Evolutionary conservation across 2,797 vertebrate species (phyloP).

Genomic region (Artibeus lituratus): DNA sequence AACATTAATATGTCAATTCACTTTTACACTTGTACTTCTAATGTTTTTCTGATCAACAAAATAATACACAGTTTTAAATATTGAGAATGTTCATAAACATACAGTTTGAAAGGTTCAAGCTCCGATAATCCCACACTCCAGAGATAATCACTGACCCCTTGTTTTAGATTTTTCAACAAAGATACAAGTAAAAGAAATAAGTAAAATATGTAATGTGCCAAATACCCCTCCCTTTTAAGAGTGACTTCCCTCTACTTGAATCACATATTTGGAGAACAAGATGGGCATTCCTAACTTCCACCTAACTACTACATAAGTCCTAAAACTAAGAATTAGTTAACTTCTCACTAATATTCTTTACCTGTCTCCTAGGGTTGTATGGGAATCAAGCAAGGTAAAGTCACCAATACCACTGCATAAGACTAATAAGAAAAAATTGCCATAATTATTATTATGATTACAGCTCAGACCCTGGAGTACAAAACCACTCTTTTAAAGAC

Average conservation of each 20-base stretch:
- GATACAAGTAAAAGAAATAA: background rate
- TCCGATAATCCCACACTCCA: background rate
- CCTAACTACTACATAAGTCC: background rate
- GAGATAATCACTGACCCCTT: background rate
- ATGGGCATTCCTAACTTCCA: background rate
- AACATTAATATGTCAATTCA: background rate
- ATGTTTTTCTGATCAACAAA: conserved; percentile 3
- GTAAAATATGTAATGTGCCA: background rate
- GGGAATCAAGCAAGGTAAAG: background rate
- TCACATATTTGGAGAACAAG: background rate
- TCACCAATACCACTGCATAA: background rate
- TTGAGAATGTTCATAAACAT: background rate
- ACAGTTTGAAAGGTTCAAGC: background rate
- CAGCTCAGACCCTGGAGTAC: background rate
- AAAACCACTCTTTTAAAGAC: background rate
- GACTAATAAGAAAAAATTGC: background rate
- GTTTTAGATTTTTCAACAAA: conserved; percentile 6
- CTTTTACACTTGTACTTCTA: background rate
- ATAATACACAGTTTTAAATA: background rate
- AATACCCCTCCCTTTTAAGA: background rate
- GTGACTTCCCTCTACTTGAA: background rate
- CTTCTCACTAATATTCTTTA: background rate
- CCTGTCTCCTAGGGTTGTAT: background rate
- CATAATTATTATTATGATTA: background rate
- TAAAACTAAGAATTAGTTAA: background rate